Evolutionary conservation across 2,888 invertebrate species (phyloP), one percentile per base, ranked within the genome.

Genomic region (Lasioglossum figueresi): DNA sequence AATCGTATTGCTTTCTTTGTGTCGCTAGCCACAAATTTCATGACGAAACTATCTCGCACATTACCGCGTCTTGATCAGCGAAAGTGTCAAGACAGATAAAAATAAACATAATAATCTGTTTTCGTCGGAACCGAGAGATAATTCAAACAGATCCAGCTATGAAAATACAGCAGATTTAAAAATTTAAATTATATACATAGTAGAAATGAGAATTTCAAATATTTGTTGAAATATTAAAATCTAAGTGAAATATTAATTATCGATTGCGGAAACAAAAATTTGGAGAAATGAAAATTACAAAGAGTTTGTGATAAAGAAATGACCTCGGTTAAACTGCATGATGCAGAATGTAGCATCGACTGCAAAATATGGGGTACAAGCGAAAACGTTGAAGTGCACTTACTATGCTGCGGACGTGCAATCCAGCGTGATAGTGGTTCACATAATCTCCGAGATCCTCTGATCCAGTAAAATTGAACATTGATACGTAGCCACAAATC

Each of bases 401-500:
- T 73, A 79, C 81, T 76, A 66, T 14, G 23, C 19, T 34, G 40
- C 37, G 63, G 84, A 85, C 86, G 85, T 79, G 86, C 85, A 70
- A 66, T 43, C 31, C 27, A 34, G 45, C 85, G 75, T 48, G 79
- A 6, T 8, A 0, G 19, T 31, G 19, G 37, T 70, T n/a, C 1
- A 31, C 16, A 43, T 71, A 27, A 71, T 78, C 76, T 56, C 23
- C 16, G 27, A 40, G 14, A 43, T 45, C 16, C 1, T 40, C 14
- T 27, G 70, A 74, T 43, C 34, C 63, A 31, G 59, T 52, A 82
- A 68, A 40, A 81, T 16, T 73, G n/a, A n/a, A 56, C 59, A 75
- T 63, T 45, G 34, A 71, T 75, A 66, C 40, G n/a, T 31, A 48
- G 12, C 6, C 52, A 8, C 63, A 27, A 76, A 70, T 81, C 52